Evolutionary conservation across 2,113 vertebrate species (phyloP).

Genomic region (Anolis sagrei): DNA sequence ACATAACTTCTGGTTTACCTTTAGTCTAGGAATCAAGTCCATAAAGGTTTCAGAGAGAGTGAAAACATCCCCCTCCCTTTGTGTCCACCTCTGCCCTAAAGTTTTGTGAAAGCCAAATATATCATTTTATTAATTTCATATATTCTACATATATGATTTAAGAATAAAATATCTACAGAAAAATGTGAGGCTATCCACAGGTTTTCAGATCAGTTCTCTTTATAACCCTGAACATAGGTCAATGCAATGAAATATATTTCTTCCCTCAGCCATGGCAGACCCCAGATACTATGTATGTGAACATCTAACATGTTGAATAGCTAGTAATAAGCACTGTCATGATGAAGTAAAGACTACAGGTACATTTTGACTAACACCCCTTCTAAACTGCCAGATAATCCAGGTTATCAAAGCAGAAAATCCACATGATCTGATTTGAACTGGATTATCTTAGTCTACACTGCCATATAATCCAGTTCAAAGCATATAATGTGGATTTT

Average conservation of each 20-base stretch:
- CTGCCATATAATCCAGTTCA: no score
- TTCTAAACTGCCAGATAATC: no score
- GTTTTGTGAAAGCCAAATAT: no score
- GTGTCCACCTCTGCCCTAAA: no score
- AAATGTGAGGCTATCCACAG: not conserved
- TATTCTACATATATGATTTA: not conserved
- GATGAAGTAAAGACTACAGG: not conserved
- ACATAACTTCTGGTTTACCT: no score
- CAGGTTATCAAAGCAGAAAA: no score
- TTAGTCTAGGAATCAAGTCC: no score
- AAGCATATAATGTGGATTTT: no score
- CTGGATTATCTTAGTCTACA: no score
- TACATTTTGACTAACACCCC: not conserved
- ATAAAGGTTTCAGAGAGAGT: no score
- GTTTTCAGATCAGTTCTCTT: not conserved
- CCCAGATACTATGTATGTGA: not conserved
- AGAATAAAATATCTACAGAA: constrained; percentile 32
- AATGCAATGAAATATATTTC: not conserved
- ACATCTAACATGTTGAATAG: not conserved
- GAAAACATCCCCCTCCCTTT: no score
- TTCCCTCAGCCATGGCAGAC: not conserved
- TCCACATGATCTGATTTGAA: no score
- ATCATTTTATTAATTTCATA: not conserved
- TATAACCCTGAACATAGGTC: not conserved
- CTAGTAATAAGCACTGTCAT: not conserved